Evolutionary conservation across 2,113 vertebrate genomes (phyloP).

Genomic region (Chloropsis hardwickii): DNA sequence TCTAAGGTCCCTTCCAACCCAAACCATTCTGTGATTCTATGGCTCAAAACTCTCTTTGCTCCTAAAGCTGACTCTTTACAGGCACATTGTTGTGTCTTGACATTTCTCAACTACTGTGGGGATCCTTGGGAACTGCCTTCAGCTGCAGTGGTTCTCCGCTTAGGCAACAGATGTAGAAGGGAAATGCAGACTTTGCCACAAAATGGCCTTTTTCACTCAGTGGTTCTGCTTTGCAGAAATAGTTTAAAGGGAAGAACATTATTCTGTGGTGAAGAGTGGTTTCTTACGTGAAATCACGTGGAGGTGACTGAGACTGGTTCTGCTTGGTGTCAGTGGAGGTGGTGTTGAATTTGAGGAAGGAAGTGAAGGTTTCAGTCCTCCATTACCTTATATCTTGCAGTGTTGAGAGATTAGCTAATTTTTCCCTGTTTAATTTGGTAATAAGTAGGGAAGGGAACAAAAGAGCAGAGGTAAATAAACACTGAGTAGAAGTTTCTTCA

Average conservation of each 20-base stretch:
- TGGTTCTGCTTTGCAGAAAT: not conserved
- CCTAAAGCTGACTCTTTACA: not conserved
- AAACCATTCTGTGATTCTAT: not conserved
- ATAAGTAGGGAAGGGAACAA: not conserved
- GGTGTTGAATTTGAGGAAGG: not conserved
- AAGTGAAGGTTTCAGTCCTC: not conserved
- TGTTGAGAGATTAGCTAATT: not conserved
- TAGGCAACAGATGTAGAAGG: not conserved
- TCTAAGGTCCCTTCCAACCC: not conserved
- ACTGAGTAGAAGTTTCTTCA: not conserved
- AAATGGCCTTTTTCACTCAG: not conserved
- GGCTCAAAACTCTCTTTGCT: not conserved
- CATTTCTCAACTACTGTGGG: rapidly evolving
- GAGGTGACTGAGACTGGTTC: not conserved
- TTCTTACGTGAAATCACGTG: not conserved
- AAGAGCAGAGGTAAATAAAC: not conserved
- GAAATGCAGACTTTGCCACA: not conserved
- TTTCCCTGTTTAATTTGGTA: not conserved
- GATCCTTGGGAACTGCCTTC: not conserved
- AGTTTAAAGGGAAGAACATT: not conserved
- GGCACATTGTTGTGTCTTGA: rapidly evolving
- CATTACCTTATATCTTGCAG: not conserved
- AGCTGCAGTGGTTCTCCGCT: not conserved
- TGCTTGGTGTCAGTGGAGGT: rapidly evolving
- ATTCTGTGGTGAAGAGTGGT: not conserved